Base-by-base conservation (phyloP, 2,888 invertebrate genomes). In the Julus scandinavius region DNA sequence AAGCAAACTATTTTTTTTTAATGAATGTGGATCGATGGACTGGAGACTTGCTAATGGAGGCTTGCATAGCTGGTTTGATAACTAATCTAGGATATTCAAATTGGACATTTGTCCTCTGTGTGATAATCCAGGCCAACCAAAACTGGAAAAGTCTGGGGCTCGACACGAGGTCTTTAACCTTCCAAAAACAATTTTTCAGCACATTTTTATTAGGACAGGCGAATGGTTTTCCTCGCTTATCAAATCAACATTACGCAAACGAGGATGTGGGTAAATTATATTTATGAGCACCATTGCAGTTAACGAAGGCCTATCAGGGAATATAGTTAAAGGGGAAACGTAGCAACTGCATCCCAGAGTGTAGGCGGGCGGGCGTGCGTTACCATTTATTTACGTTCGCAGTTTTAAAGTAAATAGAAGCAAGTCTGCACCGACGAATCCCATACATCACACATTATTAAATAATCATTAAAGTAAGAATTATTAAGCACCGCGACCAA, bases 331-430 rank as follows among this genome's bases (percentile, higher is more conserved):
- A 72, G 72, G 72, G 72, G 72, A 72, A 72, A 72, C 9, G 29
- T 11, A 29, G 72, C 72, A 72, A 29, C 29, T 72, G 72, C 72
- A 72, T 72, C 2, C 72, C n/a, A 72, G 72, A 13, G 72, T 29
- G 72, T 72, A 72, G 72, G 72, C 72, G 72, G 29, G 1, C 72
- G 72, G 29, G 11, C 72, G 72, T 72, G 72, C 72, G n/a, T 29
- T 72, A 72, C 72, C 7, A 29, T 72, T 72, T 72, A 72, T 72
- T 72, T 72, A 72, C 72, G 29, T 29, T 72, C 72, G 72, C 72
- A 72, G 72, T 72, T 72, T 72, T 54, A 72, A 29, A 72, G 72
- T 72, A 72, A 72, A 72, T n/a, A 72, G 11, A 72, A 72, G 72
- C 29, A 11, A 72, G 72, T 2, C 29, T 72, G 29, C 72, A 2